These are phyloP conservation scores for Drepana falcataria DNA, from an alignment of 2,888 invertebrate genomes.

Conservation along the genomic window DNA sequence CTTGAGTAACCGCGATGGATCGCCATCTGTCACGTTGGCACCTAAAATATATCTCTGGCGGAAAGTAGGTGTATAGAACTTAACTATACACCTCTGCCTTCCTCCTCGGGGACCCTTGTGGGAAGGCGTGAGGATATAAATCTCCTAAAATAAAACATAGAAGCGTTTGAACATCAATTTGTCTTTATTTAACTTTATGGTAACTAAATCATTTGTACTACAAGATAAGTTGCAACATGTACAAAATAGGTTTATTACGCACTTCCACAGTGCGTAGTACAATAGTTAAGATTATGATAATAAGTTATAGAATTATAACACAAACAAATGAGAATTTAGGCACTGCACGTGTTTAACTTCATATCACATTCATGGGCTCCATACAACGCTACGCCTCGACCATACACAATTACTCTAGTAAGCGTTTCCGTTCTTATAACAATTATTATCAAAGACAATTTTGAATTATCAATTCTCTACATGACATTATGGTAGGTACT, in stretches of 20 bases:
- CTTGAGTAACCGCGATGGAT: too few species aligned
- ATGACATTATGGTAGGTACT: neutral
- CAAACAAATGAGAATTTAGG: conserved; percentile 71
- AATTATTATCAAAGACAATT: conserved; percentile 57
- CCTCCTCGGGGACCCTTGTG: too few species aligned
- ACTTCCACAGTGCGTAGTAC: conserved; percentile 42
- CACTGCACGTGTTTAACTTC: conserved; percentile 70
- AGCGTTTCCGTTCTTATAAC: conserved; percentile 73
- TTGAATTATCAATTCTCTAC: conserved; percentile 5
- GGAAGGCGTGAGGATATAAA: neutral
- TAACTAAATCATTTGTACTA: conserved; percentile 72
- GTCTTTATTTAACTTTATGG: conserved; percentile 73
- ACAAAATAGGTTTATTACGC: conserved; percentile 57
- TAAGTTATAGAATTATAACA: conserved; percentile 39
- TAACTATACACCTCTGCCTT: too few species aligned
- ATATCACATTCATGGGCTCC: conserved; percentile 72
- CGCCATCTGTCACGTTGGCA: too few species aligned
- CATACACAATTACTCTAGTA: conserved; percentile 67
- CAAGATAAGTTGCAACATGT: conserved; percentile 68
- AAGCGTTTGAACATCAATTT: conserved; percentile 61
- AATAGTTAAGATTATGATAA: conserved; percentile 40
- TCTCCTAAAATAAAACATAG: conserved; percentile 13
- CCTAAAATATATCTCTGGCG: too few species aligned
- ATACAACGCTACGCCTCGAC: conserved; percentile 51
- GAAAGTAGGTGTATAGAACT: too few species aligned